Percentiles rank a stretch among this genome's conserved stretches.
phyloP scores from a whole-genome alignment of 2,888 invertebrate species.

The Flexamia atlantica region DNA sequence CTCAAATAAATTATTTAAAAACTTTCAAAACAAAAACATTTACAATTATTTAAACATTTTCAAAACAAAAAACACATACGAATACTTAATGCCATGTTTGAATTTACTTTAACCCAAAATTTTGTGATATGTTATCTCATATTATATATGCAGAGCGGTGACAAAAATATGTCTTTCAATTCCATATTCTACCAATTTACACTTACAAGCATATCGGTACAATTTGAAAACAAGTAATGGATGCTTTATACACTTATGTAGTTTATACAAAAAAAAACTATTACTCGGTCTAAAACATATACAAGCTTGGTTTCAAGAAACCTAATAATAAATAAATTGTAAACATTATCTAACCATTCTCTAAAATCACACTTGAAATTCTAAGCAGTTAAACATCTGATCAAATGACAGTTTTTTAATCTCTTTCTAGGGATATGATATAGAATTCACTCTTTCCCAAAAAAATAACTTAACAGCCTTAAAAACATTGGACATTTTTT shows the following conservation, averaged over 20 bases:
- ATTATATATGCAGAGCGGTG: not conserved
- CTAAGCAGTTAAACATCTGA: slow-evolving; percentile 7
- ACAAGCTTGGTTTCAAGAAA: not conserved
- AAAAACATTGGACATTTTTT: too few species aligned
- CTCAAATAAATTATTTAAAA: too few species aligned
- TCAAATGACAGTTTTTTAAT: not conserved
- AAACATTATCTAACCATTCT: slow-evolving; percentile 6
- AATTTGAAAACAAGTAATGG: slow-evolving; percentile 9
- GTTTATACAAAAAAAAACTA: slow-evolving; percentile 21
- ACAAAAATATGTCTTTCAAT: not conserved
- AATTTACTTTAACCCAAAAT: not conserved
- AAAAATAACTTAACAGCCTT: not conserved
- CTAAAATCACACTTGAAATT: slow-evolving; percentile 43
- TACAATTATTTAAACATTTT: too few species aligned
- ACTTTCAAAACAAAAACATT: too few species aligned
- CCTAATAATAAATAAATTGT: slow-evolving; percentile 49
- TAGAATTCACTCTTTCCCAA: not conserved
- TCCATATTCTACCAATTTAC: slow-evolving; percentile 24
- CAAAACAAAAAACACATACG: too few species aligned
- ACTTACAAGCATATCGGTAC: slow-evolving; percentile 22
- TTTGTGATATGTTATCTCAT: not conserved
- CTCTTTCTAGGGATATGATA: not conserved
- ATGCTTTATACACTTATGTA: slow-evolving; percentile 15
- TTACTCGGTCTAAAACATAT: slow-evolving; percentile 30
- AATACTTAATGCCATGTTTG: not conserved